phyloP scores from a whole-genome alignment of 2,113 vertebrate species.

The Ceuthmochares aereus region DNA sequence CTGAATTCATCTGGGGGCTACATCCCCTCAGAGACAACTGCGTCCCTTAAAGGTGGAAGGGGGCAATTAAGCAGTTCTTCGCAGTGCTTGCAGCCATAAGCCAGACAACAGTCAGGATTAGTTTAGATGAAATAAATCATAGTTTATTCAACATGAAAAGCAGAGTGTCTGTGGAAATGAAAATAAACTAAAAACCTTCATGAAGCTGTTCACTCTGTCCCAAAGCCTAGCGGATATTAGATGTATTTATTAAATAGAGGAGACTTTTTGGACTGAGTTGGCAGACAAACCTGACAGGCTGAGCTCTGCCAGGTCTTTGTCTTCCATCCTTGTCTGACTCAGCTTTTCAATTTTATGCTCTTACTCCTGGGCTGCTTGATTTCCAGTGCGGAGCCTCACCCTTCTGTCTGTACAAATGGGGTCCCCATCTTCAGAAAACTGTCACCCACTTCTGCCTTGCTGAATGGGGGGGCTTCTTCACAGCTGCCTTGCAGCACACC shows the following conservation, averaged over 20 bases:
- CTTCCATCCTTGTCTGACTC: slow-evolving; percentile 25
- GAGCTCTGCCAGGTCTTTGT: slow-evolving; percentile 34
- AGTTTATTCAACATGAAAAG: slow-evolving; percentile 26
- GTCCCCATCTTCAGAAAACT: not conserved
- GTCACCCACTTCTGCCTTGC: not conserved
- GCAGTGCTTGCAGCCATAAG: not conserved
- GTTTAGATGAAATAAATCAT: not conserved
- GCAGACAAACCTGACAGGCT: not conserved
- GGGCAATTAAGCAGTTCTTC: not conserved
- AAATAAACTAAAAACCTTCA: slow-evolving; percentile 17
- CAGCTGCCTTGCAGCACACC: not conserved
- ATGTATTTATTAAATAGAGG: slow-evolving; percentile 26
- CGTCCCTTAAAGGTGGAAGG: not conserved
- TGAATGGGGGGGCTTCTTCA: not conserved
- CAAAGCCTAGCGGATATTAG: not conserved
- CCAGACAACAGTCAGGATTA: not conserved
- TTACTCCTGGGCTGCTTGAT: not conserved
- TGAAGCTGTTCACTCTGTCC: not conserved
- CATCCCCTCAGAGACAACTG: not conserved
- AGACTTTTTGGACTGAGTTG: not conserved
- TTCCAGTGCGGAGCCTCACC: not conserved
- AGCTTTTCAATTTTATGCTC: slow-evolving; percentile 19
- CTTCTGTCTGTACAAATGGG: not conserved
- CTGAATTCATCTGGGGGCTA: not conserved
- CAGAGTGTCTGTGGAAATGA: not conserved